Conservation (phyloP, 2,113 vertebrate genomes). For the Calyptommatus sinebrachiatus region DNA sequence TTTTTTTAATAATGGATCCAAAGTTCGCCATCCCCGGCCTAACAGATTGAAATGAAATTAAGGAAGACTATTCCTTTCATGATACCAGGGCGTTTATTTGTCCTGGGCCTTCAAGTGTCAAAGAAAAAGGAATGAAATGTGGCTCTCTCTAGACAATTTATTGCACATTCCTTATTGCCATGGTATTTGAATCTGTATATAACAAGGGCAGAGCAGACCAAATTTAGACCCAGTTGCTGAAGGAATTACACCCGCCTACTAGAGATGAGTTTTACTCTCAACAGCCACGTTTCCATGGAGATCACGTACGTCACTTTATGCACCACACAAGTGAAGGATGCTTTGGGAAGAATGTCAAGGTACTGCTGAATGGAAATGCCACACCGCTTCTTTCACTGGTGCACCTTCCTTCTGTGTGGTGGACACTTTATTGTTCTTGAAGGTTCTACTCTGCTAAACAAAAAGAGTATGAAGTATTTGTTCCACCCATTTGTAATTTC, state of each 20-base stretch:
- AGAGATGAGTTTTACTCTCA: constrained; percentile 38
- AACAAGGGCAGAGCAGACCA: constrained; percentile 42
- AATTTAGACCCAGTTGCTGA: constrained; percentile 43
- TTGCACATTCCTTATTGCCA: constrained; percentile 50
- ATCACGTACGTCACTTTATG: neutral
- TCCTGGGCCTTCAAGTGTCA: neutral
- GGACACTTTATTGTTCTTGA: constrained; percentile 9
- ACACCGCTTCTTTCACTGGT: constrained; percentile 13
- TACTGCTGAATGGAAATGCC: constrained; percentile 1
- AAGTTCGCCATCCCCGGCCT: neutral
- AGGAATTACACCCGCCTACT: neutral
- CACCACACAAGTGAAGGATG: constrained; percentile 9
- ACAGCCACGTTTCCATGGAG: constrained; percentile 15
- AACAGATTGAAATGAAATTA: neutral
- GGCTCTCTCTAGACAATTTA: constrained; percentile 43
- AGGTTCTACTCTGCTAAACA: neutral
- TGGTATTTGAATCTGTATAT: constrained; percentile 52
- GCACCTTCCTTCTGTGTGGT: neutral
- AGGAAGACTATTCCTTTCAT: neutral
- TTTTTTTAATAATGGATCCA: neutral
- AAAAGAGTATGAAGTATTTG: neutral
- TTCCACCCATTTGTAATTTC: neutral
- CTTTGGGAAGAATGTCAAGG: constrained; percentile 24
- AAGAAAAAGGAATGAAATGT: constrained; percentile 5
- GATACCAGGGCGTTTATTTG: neutral